Conservation (phyloP, 2,113 vertebrate species). For the Phylloscopus trochiloides region DNA sequence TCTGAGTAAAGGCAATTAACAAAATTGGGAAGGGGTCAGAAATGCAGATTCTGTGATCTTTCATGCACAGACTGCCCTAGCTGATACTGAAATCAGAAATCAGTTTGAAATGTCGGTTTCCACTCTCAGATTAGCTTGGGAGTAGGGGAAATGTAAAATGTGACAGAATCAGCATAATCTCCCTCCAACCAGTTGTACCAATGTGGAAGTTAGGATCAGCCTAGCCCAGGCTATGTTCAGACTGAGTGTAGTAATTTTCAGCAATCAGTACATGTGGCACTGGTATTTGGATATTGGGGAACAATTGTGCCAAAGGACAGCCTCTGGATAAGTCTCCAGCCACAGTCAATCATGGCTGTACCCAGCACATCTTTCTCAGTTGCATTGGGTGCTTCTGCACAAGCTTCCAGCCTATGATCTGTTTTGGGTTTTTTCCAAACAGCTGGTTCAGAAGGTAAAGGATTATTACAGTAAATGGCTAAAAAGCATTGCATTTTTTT, state of each 20-base stretch:
- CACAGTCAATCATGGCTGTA: not conserved
- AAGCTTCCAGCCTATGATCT: not conserved
- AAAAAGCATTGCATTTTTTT: not conserved
- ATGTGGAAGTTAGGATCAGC: not conserved
- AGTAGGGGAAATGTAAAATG: not conserved
- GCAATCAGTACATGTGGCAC: not conserved
- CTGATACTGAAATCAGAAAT: not conserved
- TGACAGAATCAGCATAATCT: not conserved
- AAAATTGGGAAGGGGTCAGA: not conserved
- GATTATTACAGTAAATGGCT: not conserved
- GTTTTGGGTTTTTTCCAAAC: not conserved
- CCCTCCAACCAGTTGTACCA: not conserved
- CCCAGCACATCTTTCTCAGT: not conserved
- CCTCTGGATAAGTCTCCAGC: not conserved
- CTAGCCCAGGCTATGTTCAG: not conserved
- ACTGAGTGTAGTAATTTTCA: not conserved
- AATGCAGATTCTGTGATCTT: not conserved
- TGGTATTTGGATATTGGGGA: not conserved
- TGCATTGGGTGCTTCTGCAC: not conserved
- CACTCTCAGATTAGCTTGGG: not conserved
- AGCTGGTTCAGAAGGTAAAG: not conserved
- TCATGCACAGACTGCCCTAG: not conserved
- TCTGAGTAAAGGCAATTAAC: not conserved
- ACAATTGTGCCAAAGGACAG: not conserved
- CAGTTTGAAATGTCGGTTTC: fast-evolving